Conservation (phyloP, 2,888 invertebrate species). For the Nowickia ferox region DNA sequence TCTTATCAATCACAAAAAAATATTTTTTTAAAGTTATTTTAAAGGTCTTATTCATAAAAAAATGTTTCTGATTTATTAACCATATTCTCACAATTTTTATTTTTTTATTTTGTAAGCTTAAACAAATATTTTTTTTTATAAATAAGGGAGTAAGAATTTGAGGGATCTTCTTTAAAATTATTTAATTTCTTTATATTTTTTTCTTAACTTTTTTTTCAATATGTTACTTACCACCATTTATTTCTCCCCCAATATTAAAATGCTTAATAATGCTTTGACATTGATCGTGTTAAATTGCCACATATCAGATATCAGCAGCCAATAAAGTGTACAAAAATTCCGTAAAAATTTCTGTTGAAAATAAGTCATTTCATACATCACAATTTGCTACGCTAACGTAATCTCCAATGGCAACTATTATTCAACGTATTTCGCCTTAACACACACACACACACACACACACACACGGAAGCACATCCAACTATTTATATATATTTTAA, state of each 20-base stretch:
- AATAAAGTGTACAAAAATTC: constrained; percentile 38
- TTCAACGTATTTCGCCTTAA: not conserved
- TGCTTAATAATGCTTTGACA: not conserved
- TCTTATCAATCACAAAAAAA: too few species aligned
- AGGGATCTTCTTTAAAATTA: too few species aligned
- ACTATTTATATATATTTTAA: constrained; percentile 30
- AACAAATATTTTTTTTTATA: too few species aligned
- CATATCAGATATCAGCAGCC: constrained; percentile 39
- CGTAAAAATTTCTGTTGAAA: not conserved
- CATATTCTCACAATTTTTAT: too few species aligned
- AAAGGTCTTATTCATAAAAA: too few species aligned
- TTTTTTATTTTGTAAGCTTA: too few species aligned
- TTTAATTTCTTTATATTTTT: not conserved
- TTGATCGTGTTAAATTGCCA: constrained; percentile 37
- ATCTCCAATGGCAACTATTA: constrained; percentile 7
- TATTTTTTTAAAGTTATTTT: too few species aligned
- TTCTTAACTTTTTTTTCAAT: not conserved
- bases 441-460: not conserved
- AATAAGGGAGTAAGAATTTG: too few species aligned
- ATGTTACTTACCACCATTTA: not conserved
- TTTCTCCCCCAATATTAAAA: not conserved
- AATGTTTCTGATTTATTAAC: too few species aligned
- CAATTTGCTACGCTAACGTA: constrained; percentile 18
- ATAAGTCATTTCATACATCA: constrained; percentile 19
- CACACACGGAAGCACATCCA: not conserved